phyloP scores from a whole-genome alignment of 2,888 invertebrate genomes.

The Yponomeuta evonymella region DNA sequence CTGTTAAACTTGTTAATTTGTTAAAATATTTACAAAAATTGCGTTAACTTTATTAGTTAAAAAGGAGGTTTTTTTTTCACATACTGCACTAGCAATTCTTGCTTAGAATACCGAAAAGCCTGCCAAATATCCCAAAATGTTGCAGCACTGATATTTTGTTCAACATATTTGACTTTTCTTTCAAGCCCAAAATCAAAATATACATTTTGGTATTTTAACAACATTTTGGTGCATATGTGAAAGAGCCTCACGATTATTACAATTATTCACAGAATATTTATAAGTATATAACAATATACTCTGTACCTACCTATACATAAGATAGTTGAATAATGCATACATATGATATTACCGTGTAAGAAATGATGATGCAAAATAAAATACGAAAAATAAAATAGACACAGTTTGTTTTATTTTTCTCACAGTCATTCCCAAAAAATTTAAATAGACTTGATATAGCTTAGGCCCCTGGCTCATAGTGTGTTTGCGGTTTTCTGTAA shows the following conservation, averaged over 20 bases:
- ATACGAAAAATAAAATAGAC: constrained; percentile 34
- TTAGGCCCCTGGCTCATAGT: too few relatives aligned
- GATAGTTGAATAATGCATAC: constrained; percentile 43
- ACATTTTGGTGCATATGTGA: neutral
- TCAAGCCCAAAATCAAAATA: neutral
- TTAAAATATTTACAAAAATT: constrained; percentile 4
- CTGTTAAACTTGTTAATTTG: constrained; percentile 7
- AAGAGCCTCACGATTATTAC: neutral
- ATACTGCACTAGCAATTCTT: neutral
- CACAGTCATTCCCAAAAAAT: neutral
- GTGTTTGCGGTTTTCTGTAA: too few relatives aligned
- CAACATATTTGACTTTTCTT: neutral
- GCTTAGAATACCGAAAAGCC: neutral
- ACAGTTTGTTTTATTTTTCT: constrained; percentile 43
- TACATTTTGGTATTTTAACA: neutral
- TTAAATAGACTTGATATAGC: neutral
- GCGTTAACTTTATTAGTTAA: neutral
- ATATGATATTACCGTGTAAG: constrained; percentile 50
- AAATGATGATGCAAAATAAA: constrained; percentile 52
- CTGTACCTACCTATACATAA: constrained; percentile 58
- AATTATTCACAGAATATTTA: constrained; percentile 7
- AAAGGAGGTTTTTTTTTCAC: neutral
- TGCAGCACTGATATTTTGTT: neutral
- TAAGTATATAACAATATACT: constrained; percentile 46
- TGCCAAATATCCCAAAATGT: neutral